phyloP scores from a whole-genome alignment of 1,140 invertebrate genomes.

The Magallana angulata region DNA sequence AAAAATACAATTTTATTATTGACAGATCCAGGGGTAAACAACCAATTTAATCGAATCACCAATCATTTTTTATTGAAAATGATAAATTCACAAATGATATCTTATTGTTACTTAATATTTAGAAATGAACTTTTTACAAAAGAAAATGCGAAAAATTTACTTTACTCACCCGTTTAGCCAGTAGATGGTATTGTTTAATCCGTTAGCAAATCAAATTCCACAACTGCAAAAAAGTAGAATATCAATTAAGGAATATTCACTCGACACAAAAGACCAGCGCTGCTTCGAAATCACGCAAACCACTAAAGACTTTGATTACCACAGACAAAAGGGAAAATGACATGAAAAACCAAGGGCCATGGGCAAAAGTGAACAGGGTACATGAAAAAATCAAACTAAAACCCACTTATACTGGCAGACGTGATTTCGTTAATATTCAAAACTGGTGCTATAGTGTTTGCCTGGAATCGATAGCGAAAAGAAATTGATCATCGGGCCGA shows the following conservation, averaged over 20 bases:
- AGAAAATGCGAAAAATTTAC: background rate
- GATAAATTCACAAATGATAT: background rate
- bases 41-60: background rate
- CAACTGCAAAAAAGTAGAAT: slow-evolving; percentile 17
- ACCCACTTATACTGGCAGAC: slow-evolving; percentile 1
- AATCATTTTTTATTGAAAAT: background rate
- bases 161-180: background rate
- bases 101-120: background rate
- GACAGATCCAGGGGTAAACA: too few species aligned
- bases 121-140: background rate
- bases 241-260: background rate
- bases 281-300: background rate
- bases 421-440: slow-evolving; percentile 38
- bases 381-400: slow-evolving; percentile 28
- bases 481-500: slow-evolving; percentile 32
- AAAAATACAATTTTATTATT: too few species aligned
- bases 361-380: slow-evolving; percentile 25
- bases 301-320: background rate
- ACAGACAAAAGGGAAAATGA: slow-evolving; percentile 15
- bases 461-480: slow-evolving; percentile 26
- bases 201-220: background rate
- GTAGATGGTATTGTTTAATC: background rate
- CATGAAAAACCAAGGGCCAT: slow-evolving; percentile 2
- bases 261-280: background rate
- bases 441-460: slow-evolving; percentile 34